A percentile compares a stretch with the other conserved stretches of the same genome.
phyloP scores from a whole-genome alignment of 2,797 vertebrate species.

The Protosalanx chinensis region DNA sequence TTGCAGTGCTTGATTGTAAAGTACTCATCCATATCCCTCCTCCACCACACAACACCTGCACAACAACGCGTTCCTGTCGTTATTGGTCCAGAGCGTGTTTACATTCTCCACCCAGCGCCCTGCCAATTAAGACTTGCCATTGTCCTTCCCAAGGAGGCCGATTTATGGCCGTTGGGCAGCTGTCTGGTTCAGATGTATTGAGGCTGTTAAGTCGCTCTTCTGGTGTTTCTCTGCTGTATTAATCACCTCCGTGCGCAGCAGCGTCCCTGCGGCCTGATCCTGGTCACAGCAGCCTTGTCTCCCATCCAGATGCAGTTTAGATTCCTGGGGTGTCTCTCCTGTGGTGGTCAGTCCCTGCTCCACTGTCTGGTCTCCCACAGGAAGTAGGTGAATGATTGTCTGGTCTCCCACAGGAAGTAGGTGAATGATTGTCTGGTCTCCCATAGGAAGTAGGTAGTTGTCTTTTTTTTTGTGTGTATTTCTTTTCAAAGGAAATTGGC shows the following conservation, averaged over 20 bases:
- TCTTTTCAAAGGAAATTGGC: not conserved
- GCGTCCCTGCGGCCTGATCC: conserved; percentile 26
- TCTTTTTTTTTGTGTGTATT: no score
- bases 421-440: conserved; percentile 24
- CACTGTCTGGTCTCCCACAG: conserved; percentile 14
- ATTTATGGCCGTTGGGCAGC: conserved; percentile 62
- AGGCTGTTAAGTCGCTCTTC: conserved; percentile 64
- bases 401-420: conserved; percentile 3
- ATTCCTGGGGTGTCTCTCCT: conserved; percentile 26
- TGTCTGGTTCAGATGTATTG: conserved; percentile 67
- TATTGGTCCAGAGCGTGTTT: conserved; percentile 43
- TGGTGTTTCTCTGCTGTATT: conserved; percentile 61
- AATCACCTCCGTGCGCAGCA: conserved; percentile 50
- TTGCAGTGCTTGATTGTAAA: conserved; percentile 8
- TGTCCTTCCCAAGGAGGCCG: conserved; percentile 45
- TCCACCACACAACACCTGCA: not conserved
- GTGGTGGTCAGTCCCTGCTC: conserved; percentile 40
- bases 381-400: no score
- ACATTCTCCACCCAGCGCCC: conserved; percentile 34
- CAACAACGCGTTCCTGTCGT: conserved; percentile 17
- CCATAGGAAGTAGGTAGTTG: not conserved
- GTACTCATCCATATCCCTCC: not conserved
- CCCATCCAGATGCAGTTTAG: conserved; percentile 45
- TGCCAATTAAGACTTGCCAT: conserved; percentile 55
- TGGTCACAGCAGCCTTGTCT: conserved; percentile 39